phyloP scores from a whole-genome alignment of 92 coral and sea anemone genomes.

The Micromussa lordhowensis region DNA sequence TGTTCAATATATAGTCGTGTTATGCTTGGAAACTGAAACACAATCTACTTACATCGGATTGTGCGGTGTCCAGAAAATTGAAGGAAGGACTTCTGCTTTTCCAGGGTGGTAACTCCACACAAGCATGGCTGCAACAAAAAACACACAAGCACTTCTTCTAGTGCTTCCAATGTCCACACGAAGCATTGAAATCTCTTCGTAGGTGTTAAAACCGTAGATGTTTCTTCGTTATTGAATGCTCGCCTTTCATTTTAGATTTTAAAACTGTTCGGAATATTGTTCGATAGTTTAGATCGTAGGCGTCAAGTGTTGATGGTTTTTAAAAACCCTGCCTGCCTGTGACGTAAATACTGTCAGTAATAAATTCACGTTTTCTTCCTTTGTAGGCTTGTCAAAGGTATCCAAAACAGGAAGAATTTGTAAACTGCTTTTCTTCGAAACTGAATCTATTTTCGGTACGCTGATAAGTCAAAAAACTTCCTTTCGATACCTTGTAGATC shows the following conservation, averaged over 20 bases:
- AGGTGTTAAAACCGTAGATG: not conserved
- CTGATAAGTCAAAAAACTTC: too few relatives aligned
- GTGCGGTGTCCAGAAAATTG: conserved; percentile 24
- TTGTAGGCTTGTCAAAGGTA: not conserved
- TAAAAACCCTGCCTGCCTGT: too few relatives aligned
- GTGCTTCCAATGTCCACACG: not conserved
- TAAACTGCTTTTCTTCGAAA: not conserved
- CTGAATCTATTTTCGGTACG: not conserved
- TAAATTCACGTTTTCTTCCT: not conserved
- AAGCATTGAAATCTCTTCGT: not conserved
- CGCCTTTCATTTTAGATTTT: not conserved
- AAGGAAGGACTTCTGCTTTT: conserved; percentile 11
- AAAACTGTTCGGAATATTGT: not conserved
- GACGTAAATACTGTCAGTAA: not conserved
- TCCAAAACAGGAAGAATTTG: not conserved
- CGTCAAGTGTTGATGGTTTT: not conserved
- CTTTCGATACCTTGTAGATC: too few relatives aligned
- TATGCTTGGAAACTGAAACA: not conserved
- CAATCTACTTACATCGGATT: conserved; percentile 21
- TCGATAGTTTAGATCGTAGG: not conserved
- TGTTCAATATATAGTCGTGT: not conserved
- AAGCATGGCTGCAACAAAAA: not conserved
- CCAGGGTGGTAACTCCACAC: not conserved
- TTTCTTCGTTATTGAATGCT: not conserved
- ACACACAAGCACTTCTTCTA: not conserved